Conservation (phyloP, 2,797 vertebrate genomes). For the Rhyacichthys aspro region DNA sequence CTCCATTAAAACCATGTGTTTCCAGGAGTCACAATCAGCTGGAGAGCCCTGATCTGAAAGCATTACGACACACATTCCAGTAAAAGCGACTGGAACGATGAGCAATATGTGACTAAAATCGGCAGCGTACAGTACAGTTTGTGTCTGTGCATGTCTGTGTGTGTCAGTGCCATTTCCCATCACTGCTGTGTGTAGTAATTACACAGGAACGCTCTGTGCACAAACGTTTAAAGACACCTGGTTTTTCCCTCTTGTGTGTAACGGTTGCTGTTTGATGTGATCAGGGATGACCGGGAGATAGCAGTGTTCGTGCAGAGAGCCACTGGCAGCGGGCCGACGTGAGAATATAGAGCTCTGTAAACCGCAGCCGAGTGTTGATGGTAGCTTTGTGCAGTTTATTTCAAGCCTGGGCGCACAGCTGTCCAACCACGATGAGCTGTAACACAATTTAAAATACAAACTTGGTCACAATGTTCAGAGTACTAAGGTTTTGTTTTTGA, state of each 20-base stretch:
- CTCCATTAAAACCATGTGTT: neutral
- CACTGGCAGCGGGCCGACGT: conserved; percentile 47
- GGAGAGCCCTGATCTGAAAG: conserved; percentile 13
- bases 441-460: conserved; percentile 12
- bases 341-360: conserved; percentile 38
- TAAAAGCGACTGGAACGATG: conserved; percentile 21
- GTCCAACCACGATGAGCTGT: conserved; percentile 20
- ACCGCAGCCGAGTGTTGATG: conserved; percentile 33
- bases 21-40: neutral
- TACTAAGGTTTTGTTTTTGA: neutral
- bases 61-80: conserved; percentile 45
- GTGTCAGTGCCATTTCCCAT: conserved; percentile 40
- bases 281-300: conserved; percentile 35
- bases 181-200: conserved; percentile 36
- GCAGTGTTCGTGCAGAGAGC: conserved; percentile 33
- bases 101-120: conserved; percentile 46
- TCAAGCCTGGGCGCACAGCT: conserved; percentile 34
- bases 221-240: conserved; percentile 35
- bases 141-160: conserved; percentile 29
- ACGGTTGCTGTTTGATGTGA: conserved; percentile 24
- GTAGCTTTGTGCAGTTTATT: too few species aligned
- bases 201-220: conserved; percentile 55
- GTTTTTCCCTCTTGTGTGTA: conserved; percentile 23
- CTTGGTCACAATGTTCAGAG: neutral
- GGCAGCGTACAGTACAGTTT: conserved; percentile 13